phyloP scores from a whole-genome alignment of 2,113 vertebrate species.

The Rana temporaria region DNA sequence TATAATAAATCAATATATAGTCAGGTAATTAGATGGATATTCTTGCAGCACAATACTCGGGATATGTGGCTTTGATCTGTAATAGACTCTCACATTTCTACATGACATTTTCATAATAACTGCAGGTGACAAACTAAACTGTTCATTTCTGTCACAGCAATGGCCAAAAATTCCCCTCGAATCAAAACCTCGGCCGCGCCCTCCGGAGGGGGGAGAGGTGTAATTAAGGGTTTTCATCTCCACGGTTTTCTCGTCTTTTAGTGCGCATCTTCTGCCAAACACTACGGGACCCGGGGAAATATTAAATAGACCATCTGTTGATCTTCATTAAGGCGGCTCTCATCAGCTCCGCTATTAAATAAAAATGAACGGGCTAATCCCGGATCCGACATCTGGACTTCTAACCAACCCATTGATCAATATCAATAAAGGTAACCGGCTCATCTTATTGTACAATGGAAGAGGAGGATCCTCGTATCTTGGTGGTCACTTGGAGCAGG shows the following conservation, averaged over 20 bases:
- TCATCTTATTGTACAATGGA: too few relatives aligned
- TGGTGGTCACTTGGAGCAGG: too few relatives aligned
- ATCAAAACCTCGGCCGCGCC: slow-evolving; percentile 59
- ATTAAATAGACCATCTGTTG: slow-evolving; percentile 82
- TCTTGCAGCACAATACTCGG: too few relatives aligned
- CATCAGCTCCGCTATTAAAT: slow-evolving; percentile 76
- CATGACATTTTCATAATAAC: slow-evolving; percentile 5
- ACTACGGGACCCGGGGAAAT: slow-evolving; percentile 71
- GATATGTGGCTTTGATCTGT: not conserved
- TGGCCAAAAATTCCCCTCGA: slow-evolving; percentile 59
- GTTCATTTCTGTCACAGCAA: not conserved
- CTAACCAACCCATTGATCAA: slow-evolving; percentile 74
- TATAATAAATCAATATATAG: too few relatives aligned
- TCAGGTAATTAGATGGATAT: too few relatives aligned
- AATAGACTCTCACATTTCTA: not conserved
- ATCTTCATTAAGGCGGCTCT: slow-evolving; percentile 77
- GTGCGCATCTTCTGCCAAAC: slow-evolving; percentile 74
- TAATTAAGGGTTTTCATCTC: slow-evolving; percentile 78
- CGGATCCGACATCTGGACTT: slow-evolving; percentile 74
- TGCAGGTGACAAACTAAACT: slow-evolving; percentile 17
- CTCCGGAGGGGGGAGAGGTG: slow-evolving; percentile 67
- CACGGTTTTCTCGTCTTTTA: slow-evolving; percentile 72
- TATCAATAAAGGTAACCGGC: slow-evolving; percentile 71
- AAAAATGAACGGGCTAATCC: slow-evolving; percentile 67
- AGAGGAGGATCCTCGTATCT: too few relatives aligned